Conservation (phyloP, 2,113 vertebrate species). For the Oreochromis spilurus region DNA sequence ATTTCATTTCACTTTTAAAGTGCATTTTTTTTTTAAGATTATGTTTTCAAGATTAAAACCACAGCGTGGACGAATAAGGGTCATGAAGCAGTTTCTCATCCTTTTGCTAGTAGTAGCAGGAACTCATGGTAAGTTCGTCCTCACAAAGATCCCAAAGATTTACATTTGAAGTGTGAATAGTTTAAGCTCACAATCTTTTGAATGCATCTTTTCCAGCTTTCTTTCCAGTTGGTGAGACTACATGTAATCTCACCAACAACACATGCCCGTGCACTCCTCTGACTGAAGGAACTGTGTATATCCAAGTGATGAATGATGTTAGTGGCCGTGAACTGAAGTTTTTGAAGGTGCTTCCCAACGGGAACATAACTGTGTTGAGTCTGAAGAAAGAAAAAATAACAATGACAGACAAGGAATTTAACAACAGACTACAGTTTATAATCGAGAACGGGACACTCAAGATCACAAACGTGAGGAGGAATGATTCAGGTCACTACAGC, state of each 20-base stretch:
- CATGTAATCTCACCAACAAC: background rate
- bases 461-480: background rate
- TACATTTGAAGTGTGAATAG: background rate
- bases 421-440: slow-evolving; percentile 25
- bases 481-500: background rate
- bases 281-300: slow-evolving; percentile 14
- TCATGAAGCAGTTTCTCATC: slow-evolving; percentile 11
- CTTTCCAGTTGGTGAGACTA: background rate
- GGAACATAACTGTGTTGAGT: background rate
- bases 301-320: slow-evolving; percentile 26
- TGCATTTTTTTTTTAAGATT: fast-evolving
- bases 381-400: background rate
- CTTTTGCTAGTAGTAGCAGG: slow-evolving; percentile 19
- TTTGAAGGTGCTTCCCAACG: background rate
- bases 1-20: background rate
- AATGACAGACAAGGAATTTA: fast-evolving
- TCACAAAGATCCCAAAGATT: background rate
- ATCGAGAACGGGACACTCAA: slow-evolving; percentile 33
- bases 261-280: fast-evolving
- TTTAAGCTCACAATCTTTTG: background rate
- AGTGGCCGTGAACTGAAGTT: background rate
- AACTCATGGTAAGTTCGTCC: slow-evolving; percentile 31
- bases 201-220: background rate
- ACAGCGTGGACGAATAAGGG: background rate
- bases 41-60: fast-evolving